Evolutionary conservation across 2,113 vertebrate species (phyloP), one percentile per base, ranked within the genome.

Genomic region (Petrocephalus zakoni): DNA sequence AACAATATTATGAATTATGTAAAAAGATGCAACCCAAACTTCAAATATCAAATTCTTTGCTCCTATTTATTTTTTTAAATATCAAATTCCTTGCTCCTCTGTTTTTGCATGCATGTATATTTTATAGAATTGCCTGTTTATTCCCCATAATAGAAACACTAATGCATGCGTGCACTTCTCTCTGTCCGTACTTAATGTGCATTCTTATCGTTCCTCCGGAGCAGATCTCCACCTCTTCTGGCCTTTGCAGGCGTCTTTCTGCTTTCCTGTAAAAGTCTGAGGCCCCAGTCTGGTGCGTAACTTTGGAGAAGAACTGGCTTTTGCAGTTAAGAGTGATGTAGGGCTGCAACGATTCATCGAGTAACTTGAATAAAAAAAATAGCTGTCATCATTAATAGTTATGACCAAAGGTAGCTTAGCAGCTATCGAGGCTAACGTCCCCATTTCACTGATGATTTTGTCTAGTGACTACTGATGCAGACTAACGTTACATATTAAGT

Each of bases 31-130:
- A 78, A 78, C 72, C 72, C 34, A 37, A 42, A 78, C 15, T 42
- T 42, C 72, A 78, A 78, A 78, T 78, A 78, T 78, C 72, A 78
- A 78, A 78, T 42, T 29, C 61, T 68, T 68, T 37, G 72, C 72
- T 42, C 17, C n/a, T n/a, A n/a, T n/a, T n/a, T n/a, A n/a, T n/a
- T n/a, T n/a, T n/a, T n/a, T n/a, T n/a, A n/a, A n/a, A n/a, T n/a
- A 5, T 78, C 68, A 37, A 75, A 29, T 75, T n/a, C n/a, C n/a
- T n/a, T n/a, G n/a, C n/a, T n/a, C n/a, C n/a, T n/a, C 34, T 75
- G 37, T 37, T 75, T 75, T 37, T 37, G 68, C 68, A 75, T 75
- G 29, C 72, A 78, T 78, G 72, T 78, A 75, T 78, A 78, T 78
- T 78, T 78, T 37, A 78, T 78, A 37, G 72, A 78, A 42, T 34